These are phyloP conservation scores for Acromyrmex heyeri DNA, from an alignment of 1,140 invertebrate genomes.

Conservation along the genomic window DNA sequence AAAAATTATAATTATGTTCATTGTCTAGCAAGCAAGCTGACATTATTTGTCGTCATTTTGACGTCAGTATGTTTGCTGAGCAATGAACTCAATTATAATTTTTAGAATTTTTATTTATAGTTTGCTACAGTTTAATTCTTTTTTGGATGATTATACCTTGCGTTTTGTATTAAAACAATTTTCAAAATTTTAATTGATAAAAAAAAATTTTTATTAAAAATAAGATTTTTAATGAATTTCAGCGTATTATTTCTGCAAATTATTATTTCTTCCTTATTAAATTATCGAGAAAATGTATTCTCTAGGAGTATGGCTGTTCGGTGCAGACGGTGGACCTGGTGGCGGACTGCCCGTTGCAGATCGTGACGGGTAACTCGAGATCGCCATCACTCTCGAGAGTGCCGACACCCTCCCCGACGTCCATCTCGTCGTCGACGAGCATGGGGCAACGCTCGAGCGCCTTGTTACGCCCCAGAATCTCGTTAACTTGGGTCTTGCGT, in stretches of 20 bases:
- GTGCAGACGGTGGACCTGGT: conserved; percentile 82
- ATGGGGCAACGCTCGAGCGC: conserved; percentile 87
- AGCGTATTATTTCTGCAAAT: too few species aligned
- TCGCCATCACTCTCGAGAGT: conserved; percentile 71
- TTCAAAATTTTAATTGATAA: background rate
- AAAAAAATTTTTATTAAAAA: background rate
- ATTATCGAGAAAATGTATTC: background rate
- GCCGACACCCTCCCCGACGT: conserved; percentile 49
- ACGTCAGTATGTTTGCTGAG: too few species aligned
- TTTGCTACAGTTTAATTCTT: background rate
- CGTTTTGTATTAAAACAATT: too few species aligned
- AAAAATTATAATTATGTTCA: background rate
- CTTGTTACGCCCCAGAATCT: conserved; percentile 89
- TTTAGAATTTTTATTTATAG: too few species aligned
- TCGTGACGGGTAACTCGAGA: conserved; percentile 72
- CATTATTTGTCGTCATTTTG: too few species aligned
- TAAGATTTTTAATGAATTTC: background rate
- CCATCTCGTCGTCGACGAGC: conserved; percentile 65
- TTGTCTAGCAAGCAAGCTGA: too few species aligned
- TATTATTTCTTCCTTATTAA: background rate
- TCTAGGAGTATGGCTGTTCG: conserved; percentile 78
- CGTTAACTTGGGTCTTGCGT: conserved; percentile 90
- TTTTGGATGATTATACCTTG: background rate
- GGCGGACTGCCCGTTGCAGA: conserved; percentile 78
- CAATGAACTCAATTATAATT: too few species aligned